Conservation (phyloP, 1,140 invertebrate species). For the Microvelia longipes region DNA sequence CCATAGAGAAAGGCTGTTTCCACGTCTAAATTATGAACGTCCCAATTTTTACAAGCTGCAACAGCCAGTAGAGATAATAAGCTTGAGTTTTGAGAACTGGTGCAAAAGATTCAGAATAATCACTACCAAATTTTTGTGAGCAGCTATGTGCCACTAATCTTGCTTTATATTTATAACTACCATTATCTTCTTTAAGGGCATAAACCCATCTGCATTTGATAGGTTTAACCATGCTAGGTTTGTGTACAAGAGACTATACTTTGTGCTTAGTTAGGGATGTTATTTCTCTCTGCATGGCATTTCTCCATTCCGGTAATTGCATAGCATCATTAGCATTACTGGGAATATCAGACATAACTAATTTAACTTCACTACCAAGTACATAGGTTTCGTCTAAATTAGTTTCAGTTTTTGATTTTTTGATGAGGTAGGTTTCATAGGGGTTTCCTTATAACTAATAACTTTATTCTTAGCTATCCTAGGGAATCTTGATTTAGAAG, state of each 20-base stretch:
- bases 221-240: neutral
- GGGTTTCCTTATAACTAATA: no score
- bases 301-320: neutral
- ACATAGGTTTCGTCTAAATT: no score
- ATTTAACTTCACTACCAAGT: no score
- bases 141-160: neutral
- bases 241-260: no score
- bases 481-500: no score
- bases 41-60: neutral
- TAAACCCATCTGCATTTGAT: constrained; percentile 15
- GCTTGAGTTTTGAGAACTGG: neutral
- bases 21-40: neutral
- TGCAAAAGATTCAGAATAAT: neutral
- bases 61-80: neutral
- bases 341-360: no score
- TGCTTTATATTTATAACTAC: constrained; percentile 12
- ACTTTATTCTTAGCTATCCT: no score
- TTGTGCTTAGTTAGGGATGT: neutral
- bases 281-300: neutral
- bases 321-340: no score
- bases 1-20: neutral
- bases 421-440: no score
- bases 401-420: no score
- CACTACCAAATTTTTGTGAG: neutral
- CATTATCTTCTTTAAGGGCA: constrained; percentile 16